Conservation (phyloP, 2,113 vertebrate species). For the Ctenodactylus gundi region DNA sequence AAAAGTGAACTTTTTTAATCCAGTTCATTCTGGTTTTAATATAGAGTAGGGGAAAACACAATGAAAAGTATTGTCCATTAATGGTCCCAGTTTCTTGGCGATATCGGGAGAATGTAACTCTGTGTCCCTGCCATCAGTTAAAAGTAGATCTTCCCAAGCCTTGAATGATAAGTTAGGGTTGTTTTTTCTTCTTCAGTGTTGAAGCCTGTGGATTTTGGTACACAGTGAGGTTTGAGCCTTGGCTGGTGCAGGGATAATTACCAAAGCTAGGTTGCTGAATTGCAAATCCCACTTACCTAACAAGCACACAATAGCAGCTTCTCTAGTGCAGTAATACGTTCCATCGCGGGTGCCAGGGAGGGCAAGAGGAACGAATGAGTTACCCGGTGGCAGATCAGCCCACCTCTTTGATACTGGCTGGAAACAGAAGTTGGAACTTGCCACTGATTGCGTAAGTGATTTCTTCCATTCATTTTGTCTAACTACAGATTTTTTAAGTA, state of each 20-base stretch:
- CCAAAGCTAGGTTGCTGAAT: slow-evolving; percentile 54
- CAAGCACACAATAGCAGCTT: slow-evolving; percentile 57
- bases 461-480: slow-evolving; percentile 64
- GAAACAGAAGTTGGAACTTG: slow-evolving; percentile 78
- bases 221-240: slow-evolving; percentile 20
- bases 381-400: slow-evolving; percentile 70
- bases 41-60: slow-evolving; percentile 52
- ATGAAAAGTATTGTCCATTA: slow-evolving; percentile 56
- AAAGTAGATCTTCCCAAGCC: slow-evolving; percentile 11
- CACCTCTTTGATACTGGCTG: slow-evolving; percentile 73
- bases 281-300: slow-evolving; percentile 67
- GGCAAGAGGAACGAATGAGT: slow-evolving; percentile 61
- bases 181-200: background rate
- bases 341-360: slow-evolving; percentile 66
- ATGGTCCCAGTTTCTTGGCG: background rate
- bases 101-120: background rate
- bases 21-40: slow-evolving; percentile 68
- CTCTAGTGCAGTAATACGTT: slow-evolving; percentile 70
- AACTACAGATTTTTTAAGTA: slow-evolving; percentile 68
- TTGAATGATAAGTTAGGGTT: background rate
- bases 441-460: slow-evolving; percentile 67
- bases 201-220: slow-evolving; percentile 11
- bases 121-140: slow-evolving; percentile 9
- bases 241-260: slow-evolving; percentile 48
- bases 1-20: slow-evolving; percentile 42